Conservation (phyloP, 2,113 vertebrate species). For the Ceyx melanurus region DNA sequence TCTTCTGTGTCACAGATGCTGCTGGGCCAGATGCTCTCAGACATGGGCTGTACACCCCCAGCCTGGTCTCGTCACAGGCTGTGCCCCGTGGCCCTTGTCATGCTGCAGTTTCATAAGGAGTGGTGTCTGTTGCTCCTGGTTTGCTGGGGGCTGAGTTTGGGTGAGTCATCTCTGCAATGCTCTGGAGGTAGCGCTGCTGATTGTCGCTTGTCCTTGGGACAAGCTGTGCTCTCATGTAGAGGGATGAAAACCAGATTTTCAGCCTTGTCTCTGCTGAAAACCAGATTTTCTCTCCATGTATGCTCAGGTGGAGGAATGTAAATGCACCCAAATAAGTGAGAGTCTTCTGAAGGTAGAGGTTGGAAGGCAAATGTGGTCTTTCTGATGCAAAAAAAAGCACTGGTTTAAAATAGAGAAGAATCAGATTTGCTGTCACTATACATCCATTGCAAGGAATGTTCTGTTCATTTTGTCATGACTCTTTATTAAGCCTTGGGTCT, state of each 20-base stretch:
- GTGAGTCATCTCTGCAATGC: background rate
- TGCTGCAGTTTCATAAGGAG: background rate
- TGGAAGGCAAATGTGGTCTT: background rate
- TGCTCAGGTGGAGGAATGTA: background rate
- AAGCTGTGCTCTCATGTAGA: background rate
- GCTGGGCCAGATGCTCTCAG: background rate
- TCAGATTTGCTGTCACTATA: background rate
- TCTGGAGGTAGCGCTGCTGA: background rate
- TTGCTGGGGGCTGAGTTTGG: background rate
- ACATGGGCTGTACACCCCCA: background rate
- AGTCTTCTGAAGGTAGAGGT: background rate
- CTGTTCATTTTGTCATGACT: background rate
- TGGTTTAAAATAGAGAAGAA: background rate
- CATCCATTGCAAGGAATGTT: background rate
- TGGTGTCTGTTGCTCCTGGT: background rate
- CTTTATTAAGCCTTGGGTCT: background rate
- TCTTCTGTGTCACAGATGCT: rapidly evolving
- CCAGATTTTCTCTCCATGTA: background rate
- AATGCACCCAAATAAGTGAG: background rate
- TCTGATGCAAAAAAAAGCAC: background rate
- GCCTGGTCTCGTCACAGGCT: rapidly evolving
- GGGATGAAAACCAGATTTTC: background rate
- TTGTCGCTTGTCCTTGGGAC: background rate
- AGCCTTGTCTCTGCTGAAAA: background rate
- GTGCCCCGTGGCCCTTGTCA: background rate